Conservation (phyloP, 2,113 vertebrate species). For the Brachypteracias leptosomus region DNA sequence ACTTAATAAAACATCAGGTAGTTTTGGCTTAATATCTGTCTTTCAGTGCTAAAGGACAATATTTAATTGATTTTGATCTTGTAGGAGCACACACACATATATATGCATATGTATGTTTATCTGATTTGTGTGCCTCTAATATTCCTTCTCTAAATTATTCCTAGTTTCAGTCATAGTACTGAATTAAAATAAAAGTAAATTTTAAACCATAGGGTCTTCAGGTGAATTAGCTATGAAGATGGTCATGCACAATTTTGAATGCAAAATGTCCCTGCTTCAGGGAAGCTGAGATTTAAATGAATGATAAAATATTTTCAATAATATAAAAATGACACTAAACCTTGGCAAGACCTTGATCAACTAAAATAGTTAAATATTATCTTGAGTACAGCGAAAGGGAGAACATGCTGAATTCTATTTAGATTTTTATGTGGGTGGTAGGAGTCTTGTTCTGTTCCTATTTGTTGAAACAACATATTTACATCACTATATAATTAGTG, state of each 20-base stretch:
- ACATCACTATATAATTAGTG: background rate
- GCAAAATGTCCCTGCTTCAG: background rate
- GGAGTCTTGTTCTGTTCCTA: background rate
- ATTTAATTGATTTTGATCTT: background rate
- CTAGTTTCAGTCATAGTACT: background rate
- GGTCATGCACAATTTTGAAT: background rate
- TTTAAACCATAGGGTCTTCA: background rate
- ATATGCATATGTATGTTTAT: background rate
- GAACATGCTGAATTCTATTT: background rate
- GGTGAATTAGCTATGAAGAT: conserved; percentile 3
- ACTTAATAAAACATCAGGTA: background rate
- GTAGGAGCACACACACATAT: background rate
- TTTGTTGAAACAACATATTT: conserved; percentile 45
- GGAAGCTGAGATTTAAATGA: conserved; percentile 25
- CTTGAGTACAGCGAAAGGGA: background rate
- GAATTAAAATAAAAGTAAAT: conserved; percentile 17
- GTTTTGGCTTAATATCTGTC: background rate
- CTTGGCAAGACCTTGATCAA: conserved; percentile 8
- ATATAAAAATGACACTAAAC: conserved; percentile 14
- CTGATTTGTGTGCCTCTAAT: background rate
- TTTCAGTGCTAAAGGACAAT: background rate
- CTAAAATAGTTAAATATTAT: conserved; percentile 16
- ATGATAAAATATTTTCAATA: conserved; percentile 9
- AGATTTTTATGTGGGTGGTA: background rate
- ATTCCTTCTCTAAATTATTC: background rate